Evolutionary conservation across 2,888 invertebrate species (phyloP).

Genomic region (Eupithecia subumbrata): DNA sequence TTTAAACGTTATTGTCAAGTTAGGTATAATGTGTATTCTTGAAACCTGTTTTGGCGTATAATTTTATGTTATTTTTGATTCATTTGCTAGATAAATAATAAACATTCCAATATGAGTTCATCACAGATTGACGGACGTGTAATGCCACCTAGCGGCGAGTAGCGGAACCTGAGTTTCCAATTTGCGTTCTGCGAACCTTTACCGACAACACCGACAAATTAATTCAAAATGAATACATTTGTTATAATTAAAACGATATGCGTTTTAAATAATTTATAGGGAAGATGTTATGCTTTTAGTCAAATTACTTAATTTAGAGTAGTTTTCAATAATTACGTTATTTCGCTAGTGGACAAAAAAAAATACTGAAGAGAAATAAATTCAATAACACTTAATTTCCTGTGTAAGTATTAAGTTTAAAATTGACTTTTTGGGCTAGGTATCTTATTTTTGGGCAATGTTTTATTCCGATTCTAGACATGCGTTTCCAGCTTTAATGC

Average conservation of each 20-base stretch:
- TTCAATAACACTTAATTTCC: no score
- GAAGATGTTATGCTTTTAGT: no score
- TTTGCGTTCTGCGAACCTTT: not conserved
- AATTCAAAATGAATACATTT: not conserved
- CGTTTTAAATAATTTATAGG: not conserved
- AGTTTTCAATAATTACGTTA: not conserved
- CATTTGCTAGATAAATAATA: not conserved
- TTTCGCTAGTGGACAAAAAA: no score
- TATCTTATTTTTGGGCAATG: no score
- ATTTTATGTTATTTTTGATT: not conserved
- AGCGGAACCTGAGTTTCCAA: conserved; percentile 19
- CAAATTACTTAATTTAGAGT: no score
- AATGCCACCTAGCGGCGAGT: conserved; percentile 40
- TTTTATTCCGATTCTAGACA: no score
- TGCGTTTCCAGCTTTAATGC: conserved; percentile 15
- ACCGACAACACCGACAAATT: not conserved
- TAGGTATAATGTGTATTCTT: not conserved
- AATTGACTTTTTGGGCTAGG: no score
- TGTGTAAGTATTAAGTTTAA: no score
- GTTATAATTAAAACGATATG: not conserved
- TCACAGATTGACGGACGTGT: conserved; percentile 11
- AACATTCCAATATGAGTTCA: not conserved
- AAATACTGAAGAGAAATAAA: no score
- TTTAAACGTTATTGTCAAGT: not conserved
- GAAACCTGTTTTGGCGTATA: not conserved